Conservation (phyloP, 1,140 invertebrate species). For the Pseudomyrmex cubaensis region DNA sequence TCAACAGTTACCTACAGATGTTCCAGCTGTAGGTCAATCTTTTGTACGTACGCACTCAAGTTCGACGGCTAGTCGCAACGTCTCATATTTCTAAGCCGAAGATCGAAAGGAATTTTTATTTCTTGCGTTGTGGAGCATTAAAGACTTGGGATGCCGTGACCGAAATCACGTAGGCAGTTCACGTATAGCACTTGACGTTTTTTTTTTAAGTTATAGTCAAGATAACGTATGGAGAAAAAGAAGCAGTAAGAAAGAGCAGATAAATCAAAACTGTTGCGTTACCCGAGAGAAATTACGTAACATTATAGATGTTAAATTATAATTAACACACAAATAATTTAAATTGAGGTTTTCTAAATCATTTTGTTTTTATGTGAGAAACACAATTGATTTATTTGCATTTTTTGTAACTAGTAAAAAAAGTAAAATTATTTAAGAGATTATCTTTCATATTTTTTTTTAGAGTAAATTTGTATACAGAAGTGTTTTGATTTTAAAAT, state of each 20-base stretch:
- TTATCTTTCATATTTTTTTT: no score
- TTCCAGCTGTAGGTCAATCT: neutral
- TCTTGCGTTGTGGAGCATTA: neutral
- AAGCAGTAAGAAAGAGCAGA: neutral
- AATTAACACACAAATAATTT: no score
- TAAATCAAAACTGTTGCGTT: neutral
- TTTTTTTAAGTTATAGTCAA: slow-evolving; percentile 18
- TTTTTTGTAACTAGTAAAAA: no score
- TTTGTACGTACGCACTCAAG: neutral
- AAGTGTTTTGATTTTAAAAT: no score
- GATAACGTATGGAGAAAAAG: neutral
- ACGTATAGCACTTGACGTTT: neutral
- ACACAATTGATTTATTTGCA: no score
- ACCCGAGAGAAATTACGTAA: no score
- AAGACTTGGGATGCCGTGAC: slow-evolving; percentile 9
- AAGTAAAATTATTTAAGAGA: no score
- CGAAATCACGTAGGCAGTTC: slow-evolving; percentile 46
- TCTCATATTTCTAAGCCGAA: slow-evolving; percentile 53
- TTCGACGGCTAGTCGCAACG: neutral
- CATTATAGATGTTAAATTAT: no score
- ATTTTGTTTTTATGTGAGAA: no score
- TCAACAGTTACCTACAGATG: neutral
- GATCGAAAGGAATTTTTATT: slow-evolving; percentile 49
- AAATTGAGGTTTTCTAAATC: no score
- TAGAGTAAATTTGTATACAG: no score